Conservation (phyloP, 2,888 invertebrate species). For the Phania funesta region DNA sequence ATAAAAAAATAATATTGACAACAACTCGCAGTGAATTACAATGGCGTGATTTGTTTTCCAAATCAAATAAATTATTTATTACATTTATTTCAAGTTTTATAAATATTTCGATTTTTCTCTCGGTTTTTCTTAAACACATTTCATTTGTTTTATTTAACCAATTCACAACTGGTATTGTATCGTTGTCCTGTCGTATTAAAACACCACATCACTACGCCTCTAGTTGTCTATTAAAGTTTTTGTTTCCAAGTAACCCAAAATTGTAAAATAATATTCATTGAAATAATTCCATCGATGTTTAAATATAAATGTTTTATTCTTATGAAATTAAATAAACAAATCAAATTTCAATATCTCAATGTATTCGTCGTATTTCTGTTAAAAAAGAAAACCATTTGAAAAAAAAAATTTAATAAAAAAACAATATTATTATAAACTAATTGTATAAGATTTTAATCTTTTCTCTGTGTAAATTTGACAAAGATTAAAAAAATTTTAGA, state of each 20-base stretch:
- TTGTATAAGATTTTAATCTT: constrained; percentile 70
- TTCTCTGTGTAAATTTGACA: constrained; percentile 67
- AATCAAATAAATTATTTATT: no score
- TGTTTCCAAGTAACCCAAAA: constrained; percentile 46
- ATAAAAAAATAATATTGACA: neutral
- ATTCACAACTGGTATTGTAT: constrained; percentile 1
- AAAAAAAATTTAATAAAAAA: constrained; percentile 15
- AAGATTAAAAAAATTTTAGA: constrained; percentile 68
- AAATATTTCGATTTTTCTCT: no score
- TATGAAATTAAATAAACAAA: constrained; percentile 25
- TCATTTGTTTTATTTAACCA: no score
- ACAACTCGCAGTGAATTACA: neutral
- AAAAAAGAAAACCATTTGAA: constrained; percentile 21
- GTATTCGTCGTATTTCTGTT: constrained; percentile 58
- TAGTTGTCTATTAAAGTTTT: neutral
- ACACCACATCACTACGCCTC: neutral
- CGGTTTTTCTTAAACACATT: no score
- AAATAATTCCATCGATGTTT: constrained; percentile 53
- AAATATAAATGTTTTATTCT: constrained; percentile 51
- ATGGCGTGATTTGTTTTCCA: neutral
- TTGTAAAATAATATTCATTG: constrained; percentile 55
- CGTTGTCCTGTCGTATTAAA: neutral
- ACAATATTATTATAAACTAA: constrained; percentile 49
- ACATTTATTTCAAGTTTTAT: neutral
- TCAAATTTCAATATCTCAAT: constrained; percentile 60